These are phyloP conservation scores for Zaprionus kolodkinae DNA, from an alignment of 1,140 invertebrate species.

Conservation along the genomic window DNA sequence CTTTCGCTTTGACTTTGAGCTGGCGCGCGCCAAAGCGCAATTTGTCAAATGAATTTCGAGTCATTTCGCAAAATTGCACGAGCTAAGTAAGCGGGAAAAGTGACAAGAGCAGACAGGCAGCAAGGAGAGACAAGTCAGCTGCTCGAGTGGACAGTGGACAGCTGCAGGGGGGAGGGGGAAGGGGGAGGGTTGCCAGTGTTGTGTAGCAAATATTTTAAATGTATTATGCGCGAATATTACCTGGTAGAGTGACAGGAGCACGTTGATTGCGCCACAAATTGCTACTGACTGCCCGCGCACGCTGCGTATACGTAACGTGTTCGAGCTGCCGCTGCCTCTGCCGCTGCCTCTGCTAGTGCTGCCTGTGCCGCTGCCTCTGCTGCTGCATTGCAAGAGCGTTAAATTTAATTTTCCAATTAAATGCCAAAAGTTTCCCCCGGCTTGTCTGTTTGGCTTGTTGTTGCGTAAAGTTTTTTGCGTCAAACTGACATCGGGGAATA, in stretches of 20 bases:
- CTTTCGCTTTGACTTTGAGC: slow-evolving; percentile 40
- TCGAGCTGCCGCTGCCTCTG: neutral
- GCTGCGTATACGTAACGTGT: slow-evolving; percentile 39
- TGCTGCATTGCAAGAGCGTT: slow-evolving; percentile 59
- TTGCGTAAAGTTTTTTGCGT: slow-evolving; percentile 52
- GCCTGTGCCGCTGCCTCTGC: slow-evolving; percentile 1
- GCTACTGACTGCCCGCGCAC: slow-evolving; percentile 23
- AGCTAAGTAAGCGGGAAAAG: slow-evolving; percentile 32
- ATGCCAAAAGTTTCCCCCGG: slow-evolving; percentile 43
- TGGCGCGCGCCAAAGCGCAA: slow-evolving; percentile 49
- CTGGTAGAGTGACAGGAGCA: slow-evolving; percentile 33
- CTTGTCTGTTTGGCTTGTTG: slow-evolving; percentile 22
- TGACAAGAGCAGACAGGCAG: neutral
- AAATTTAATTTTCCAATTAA: slow-evolving; percentile 82
- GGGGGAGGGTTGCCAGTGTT: neutral
- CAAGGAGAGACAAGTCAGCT: no score
- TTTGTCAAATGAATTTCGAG: slow-evolving; percentile 79
- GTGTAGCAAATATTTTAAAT: slow-evolving; percentile 68
- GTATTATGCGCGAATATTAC: slow-evolving; percentile 64
- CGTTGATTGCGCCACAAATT: slow-evolving; percentile 61
- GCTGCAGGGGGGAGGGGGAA: neutral
- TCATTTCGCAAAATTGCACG: slow-evolving; percentile 77
- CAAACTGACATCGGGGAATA: slow-evolving; percentile 79
- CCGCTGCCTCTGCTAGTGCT: no score
- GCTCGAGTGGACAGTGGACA: neutral